Base-by-base conservation (phyloP, 1,140 invertebrate species). In the Drosophila obscura region DNA sequence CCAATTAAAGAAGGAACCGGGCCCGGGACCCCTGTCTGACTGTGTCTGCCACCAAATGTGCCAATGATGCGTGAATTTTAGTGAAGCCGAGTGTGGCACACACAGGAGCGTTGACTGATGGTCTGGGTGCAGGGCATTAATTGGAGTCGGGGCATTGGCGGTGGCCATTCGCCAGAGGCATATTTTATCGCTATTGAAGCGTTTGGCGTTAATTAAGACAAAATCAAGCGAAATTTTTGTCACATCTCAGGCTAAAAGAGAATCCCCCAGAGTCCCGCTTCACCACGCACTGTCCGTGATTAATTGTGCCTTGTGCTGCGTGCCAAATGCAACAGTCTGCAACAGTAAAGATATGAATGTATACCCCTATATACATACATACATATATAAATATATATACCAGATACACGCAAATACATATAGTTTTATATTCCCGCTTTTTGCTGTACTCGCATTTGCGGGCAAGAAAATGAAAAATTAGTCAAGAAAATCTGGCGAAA, bases 181-280 rank as follows among this genome's bases (percentile, higher is more conserved):
- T 91, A 91, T 91, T 91, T 91, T 91, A 91, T 90, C 76, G 90
- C 90, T 90, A 91, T 91, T 91, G 85, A 91, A 91, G 90, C 90
- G 90, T 91, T 91, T 91, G 90, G 90, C 90, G 90, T 91, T 91
- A 91, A 91, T 91, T 91, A 91, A 91, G 90, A 91, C 90, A 91
- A 91, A 91, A 91, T 91, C 90, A 91, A 73, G 83, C 87, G 63
- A 83, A 77, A 91, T 90, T 91, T 91, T 91, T 91, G 85, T 91
- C 90, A 91, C 90, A 83, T 91, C 68, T 69, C 61, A 41, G 62
- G 53, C 35, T 13, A 39, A 39, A 39, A 39, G 35, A 39, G 43
- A 45, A 48, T 55, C 24, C 62, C 28, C 44, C 26, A 15, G 16
- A 22, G 11, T 22, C 16, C 66, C 55, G 41, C 11, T 43, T 52